Evolutionary conservation across 2,888 invertebrate species (phyloP).

Genomic region (Stenodema calcarata): DNA sequence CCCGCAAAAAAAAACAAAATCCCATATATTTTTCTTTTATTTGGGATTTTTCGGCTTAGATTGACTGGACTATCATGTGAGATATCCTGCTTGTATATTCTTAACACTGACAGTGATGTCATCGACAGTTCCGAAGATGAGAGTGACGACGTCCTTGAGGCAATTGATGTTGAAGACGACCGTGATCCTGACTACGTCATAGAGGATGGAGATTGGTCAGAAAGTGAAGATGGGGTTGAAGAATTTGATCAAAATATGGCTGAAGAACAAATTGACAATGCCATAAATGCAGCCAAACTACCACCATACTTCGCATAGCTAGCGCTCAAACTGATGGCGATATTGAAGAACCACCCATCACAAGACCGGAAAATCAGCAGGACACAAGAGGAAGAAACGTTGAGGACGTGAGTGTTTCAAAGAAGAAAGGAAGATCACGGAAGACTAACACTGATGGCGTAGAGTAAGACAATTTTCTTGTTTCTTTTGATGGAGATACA

Average conservation of each 20-base stretch:
- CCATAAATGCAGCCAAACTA: neutral
- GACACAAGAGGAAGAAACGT: neutral
- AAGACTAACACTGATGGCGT: neutral
- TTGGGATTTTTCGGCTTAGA: no score
- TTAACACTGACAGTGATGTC: no score
- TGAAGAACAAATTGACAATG: neutral
- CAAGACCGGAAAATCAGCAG: neutral
- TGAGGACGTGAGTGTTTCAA: neutral
- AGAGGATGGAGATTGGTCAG: neutral
- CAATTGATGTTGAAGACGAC: no score
- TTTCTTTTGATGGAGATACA: neutral
- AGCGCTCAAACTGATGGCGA: neutral
- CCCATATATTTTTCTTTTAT: no score
- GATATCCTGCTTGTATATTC: no score
- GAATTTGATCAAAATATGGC: neutral
- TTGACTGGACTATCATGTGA: no score
- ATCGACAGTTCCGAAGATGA: no score
- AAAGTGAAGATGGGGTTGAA: neutral
- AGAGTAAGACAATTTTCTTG: neutral
- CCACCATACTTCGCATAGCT: neutral
- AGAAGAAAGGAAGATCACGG: neutral
- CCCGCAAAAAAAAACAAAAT: no score
- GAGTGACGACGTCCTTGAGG: no score
- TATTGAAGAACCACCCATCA: neutral
- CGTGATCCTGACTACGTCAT: neutral